These are phyloP conservation scores for Anoplophora glabripennis DNA, from an alignment of 1,140 invertebrate species.

Conservation along the genomic window DNA sequence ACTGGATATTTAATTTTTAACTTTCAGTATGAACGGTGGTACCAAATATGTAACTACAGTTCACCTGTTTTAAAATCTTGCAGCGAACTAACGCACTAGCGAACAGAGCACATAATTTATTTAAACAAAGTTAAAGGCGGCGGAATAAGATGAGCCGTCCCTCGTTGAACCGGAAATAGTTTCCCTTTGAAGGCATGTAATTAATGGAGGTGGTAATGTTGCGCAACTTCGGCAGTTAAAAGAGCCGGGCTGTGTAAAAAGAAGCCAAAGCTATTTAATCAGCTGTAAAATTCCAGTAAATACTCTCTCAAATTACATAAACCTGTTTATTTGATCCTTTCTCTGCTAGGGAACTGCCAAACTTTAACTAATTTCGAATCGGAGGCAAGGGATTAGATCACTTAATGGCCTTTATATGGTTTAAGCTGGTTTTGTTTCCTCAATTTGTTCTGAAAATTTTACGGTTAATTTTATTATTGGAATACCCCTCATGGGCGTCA, in stretches of 20 bases:
- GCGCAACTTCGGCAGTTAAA: slow-evolving; percentile 12
- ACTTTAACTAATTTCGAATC: too few species aligned
- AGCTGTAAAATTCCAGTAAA: slow-evolving; percentile 17
- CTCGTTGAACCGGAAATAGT: slow-evolving; percentile 8
- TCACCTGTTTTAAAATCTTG: neutral
- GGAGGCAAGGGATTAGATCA: too few species aligned
- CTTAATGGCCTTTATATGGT: too few species aligned
- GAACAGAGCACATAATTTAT: neutral
- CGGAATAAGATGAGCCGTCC: neutral
- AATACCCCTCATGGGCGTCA: too few species aligned
- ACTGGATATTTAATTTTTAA: too few species aligned
- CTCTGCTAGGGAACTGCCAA: too few species aligned
- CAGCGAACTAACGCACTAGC: neutral
- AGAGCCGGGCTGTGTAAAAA: slow-evolving; percentile 4
- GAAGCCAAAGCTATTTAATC: slow-evolving; percentile 10
- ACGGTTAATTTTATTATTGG: too few species aligned
- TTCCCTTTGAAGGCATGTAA: slow-evolving; percentile 15
- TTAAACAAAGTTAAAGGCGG: neutral
- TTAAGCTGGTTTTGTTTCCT: too few species aligned
- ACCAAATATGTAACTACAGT: too few species aligned
- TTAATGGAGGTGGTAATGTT: slow-evolving; percentile 15
- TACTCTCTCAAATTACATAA: neutral
- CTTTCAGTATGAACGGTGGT: too few species aligned
- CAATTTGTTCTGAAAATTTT: too few species aligned
- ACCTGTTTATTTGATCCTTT: too few species aligned